Evolutionary conservation across 2,888 invertebrate genomes (phyloP).

Genomic region (Leptinotarsa tumamoca): DNA sequence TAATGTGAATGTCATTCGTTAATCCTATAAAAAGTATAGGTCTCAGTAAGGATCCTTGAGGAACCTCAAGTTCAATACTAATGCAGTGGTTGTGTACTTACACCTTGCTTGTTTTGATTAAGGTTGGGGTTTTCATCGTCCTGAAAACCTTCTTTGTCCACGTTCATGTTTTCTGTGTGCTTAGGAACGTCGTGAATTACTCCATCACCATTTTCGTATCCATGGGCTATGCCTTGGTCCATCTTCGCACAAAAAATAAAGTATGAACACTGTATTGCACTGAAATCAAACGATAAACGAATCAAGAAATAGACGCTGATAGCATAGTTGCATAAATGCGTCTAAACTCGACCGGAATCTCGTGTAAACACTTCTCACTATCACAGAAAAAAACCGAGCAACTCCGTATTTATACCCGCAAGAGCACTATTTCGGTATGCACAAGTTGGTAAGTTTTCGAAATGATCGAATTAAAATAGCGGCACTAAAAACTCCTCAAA

Average conservation of each 20-base stretch:
- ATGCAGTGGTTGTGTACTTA: neutral
- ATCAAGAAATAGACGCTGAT: neutral
- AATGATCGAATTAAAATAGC: neutral
- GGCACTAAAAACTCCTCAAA: conserved; percentile 11
- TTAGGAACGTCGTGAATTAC: conserved; percentile 8
- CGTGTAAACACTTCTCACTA: conserved; percentile 10
- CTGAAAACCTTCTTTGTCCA: neutral
- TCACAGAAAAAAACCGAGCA: neutral
- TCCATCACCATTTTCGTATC: conserved; percentile 14
- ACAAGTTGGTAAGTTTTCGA: neutral
- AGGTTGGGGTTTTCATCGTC: conserved; percentile 9
- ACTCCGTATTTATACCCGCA: neutral
- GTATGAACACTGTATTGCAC: conserved; percentile 12
- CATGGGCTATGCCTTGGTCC: conserved; percentile 16
- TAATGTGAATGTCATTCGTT: no score
- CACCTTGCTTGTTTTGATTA: conserved; percentile 18
- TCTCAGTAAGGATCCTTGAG: no score
- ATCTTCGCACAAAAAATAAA: conserved; percentile 15
- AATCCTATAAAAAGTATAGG: no score
- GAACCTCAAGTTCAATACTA: no score
- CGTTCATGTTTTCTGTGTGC: conserved; percentile 14
- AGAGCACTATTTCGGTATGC: neutral
- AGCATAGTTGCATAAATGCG: conserved; percentile 13
- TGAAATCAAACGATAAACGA: neutral
- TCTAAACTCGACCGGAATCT: neutral